phyloP scores from a whole-genome alignment of 2,797 vertebrate genomes.

The Glyptemys insculpta region DNA sequence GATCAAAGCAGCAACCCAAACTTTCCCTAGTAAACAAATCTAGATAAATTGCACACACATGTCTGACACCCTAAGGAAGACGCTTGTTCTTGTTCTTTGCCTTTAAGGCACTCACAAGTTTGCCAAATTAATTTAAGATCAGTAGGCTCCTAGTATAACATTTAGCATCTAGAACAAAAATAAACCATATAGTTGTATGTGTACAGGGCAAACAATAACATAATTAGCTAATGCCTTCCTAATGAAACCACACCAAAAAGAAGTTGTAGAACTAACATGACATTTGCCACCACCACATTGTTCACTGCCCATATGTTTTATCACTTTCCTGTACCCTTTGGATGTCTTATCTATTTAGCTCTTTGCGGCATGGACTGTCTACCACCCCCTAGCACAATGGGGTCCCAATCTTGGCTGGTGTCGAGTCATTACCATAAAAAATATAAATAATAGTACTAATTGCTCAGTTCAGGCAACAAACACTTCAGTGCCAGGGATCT shows the following conservation, averaged over 20 bases:
- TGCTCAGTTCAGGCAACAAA: too few species aligned
- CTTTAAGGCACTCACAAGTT: background rate
- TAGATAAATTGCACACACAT: rapidly evolving
- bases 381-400: background rate
- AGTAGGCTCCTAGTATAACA: background rate
- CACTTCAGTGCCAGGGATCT: background rate
- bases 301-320: too few species aligned
- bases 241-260: conserved; percentile 34
- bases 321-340: background rate
- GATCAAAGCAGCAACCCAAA: background rate
- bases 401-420: rapidly evolving
- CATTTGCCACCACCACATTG: background rate
- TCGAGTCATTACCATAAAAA: background rate
- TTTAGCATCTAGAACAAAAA: background rate
- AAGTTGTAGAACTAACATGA: background rate
- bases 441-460: background rate
- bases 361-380: background rate
- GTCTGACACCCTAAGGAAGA: background rate
- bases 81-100: background rate
- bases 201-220: background rate
- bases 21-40: conserved; percentile 8
- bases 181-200: background rate
- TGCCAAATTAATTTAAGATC: background rate
- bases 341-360: background rate
- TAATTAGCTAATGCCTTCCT: conserved; percentile 1